Base-by-base conservation (phyloP, 1,140 invertebrate species). In the Drosophila baimaii region DNA sequence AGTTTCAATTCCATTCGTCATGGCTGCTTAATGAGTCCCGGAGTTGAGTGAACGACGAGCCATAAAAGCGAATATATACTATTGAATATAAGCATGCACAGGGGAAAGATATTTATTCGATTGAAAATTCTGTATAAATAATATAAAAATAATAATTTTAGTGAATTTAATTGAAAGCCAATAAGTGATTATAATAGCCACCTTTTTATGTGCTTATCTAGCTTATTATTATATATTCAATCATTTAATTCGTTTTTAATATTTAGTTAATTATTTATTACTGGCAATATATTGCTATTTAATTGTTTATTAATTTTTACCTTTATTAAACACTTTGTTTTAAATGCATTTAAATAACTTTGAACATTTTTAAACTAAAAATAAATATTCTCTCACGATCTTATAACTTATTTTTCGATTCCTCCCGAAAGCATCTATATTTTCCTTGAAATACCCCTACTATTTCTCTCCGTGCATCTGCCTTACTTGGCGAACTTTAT, bases 1-100 rank as follows among this genome's bases (percentile, higher is more conserved):
- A 89, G 85, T 81, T 89, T 89, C 85, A 81, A 75, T 84, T 78
- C 62, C 84, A 89, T 89, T 89, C 84, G 84, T 89, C 84, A 89
- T 89, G 84, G 84, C 84, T 89, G 84, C 84, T 89, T 89, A 89
- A 89, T 89, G 84, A 89, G 84, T 58, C 57, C 54, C 54, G 17
- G 69, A 88, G 83, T 84, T 89, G 84, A 88, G 72, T 84, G 84
- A 80, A 89, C 84, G 84, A 66, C 63, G 79, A 63, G 80, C 55
- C 66, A 56, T 65, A 70, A 55, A 56, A 49, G 19, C 57, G 35
- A 52, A 68, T 72, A 71, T 64, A 66, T 61, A 46, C 39, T 17
- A 44, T 19, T 3, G 35, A 31, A 41, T 13, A 31, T 13, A 31
- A 44, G 15, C 31, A 27, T 82, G 51, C 61, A 69, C 35, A 29